A percentile compares a stretch with the other conserved stretches of the same genome.
Conservation (phyloP, 1,140 invertebrate genomes). For the Choristoneura fumiferana region DNA sequence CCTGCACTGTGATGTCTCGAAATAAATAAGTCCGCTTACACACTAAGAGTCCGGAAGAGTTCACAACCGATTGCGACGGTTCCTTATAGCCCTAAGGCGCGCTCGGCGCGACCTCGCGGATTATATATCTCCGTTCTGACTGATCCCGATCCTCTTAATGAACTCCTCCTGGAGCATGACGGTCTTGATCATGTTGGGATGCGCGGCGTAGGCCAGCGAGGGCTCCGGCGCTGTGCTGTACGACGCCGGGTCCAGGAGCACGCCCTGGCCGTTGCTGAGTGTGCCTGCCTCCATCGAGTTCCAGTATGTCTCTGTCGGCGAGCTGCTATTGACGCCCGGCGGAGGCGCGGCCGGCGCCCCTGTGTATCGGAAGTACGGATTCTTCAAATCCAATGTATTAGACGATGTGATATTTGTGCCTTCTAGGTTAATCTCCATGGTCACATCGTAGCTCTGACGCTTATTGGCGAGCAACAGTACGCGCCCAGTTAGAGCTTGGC, state of each 20-base stretch:
- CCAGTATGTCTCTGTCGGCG: conserved; percentile 96
- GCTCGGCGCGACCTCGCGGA: conserved; percentile 68
- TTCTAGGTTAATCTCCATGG: conserved; percentile 95
- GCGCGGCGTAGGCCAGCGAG: conserved; percentile 55
- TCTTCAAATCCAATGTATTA: conserved; percentile 98
- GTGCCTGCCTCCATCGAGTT: conserved; percentile 86
- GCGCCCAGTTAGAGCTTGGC: conserved; percentile 93
- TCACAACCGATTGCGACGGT: conserved; percentile 75
- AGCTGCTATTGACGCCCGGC: conserved; percentile 92
- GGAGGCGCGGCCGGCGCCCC: conserved; percentile 92
- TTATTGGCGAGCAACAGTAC: conserved; percentile 96
- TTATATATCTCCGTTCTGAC: conserved; percentile 78
- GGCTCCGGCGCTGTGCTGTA: conserved; percentile 66
- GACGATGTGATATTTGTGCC: conserved; percentile 90
- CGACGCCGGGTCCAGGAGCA: conserved; percentile 66
- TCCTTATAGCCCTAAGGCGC: conserved; percentile 72
- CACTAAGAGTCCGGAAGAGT: conserved; percentile 72
- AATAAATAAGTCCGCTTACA: conserved; percentile 75
- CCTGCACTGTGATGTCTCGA: conserved; percentile 68
- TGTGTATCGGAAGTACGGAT: conserved; percentile 98
- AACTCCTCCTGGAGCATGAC: conserved; percentile 78
- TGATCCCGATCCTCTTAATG: conserved; percentile 76
- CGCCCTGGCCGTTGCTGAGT: conserved; percentile 64
- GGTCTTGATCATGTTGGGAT: conserved; percentile 75
- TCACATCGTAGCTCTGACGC: conserved; percentile 99